These are phyloP conservation scores for Apocheima hispidaria DNA, from an alignment of 2,888 invertebrate genomes.

Conservation along the genomic window DNA sequence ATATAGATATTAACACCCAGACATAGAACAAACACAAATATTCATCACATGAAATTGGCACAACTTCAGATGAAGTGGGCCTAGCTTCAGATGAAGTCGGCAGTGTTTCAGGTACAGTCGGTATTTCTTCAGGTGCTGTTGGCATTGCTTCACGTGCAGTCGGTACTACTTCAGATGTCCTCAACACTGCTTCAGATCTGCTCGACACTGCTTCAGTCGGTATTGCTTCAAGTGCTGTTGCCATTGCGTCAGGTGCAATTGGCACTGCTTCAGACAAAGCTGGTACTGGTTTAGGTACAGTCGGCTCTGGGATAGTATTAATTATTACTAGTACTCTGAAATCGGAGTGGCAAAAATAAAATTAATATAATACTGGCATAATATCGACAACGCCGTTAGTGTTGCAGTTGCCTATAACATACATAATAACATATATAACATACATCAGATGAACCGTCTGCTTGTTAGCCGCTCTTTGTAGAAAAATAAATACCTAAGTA, in stretches of 20 bases:
- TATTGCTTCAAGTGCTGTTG: neutral
- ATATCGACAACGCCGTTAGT: too few relatives aligned
- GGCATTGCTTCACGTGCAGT: neutral
- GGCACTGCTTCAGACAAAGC: neutral
- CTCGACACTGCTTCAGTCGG: neutral
- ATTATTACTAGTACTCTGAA: too few relatives aligned
- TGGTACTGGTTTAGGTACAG: neutral
- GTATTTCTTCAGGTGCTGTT: neutral
- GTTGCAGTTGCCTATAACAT: too few relatives aligned
- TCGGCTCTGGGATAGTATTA: neutral
- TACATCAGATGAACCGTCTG: too few relatives aligned
- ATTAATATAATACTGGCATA: too few relatives aligned
- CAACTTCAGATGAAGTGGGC: neutral
- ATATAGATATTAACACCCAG: too few relatives aligned
- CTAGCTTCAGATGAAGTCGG: neutral
- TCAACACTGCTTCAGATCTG: neutral
- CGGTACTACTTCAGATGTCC: neutral
- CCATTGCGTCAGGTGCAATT: neutral
- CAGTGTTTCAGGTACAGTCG: neutral
- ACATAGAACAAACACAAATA: too few relatives aligned
- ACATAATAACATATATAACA: too few relatives aligned
- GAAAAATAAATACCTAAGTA: too few relatives aligned
- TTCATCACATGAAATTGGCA: neutral
- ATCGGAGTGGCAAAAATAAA: too few relatives aligned
- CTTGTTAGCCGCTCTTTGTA: too few relatives aligned